Evolutionary conservation across 53 echinoderm and acorn worm genomes (phyloP).

Genomic region (Arbacia lixula): DNA sequence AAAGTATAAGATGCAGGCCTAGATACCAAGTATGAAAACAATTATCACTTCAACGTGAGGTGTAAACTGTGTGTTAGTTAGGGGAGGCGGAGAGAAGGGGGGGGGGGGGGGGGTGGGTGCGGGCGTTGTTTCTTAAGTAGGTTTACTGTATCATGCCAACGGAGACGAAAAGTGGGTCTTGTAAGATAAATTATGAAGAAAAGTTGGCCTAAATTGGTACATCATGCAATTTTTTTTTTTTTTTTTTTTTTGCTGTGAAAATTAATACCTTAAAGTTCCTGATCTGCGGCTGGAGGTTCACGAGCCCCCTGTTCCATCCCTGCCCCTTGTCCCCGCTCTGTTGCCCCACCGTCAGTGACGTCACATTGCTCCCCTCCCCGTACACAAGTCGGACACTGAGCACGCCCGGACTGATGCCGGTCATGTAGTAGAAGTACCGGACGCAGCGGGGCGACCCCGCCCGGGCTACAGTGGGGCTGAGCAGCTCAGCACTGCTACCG

Average conservation of each 20-base stretch:
- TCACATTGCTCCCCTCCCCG: slow-evolving; percentile 10
- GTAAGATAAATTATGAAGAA: too few relatives aligned
- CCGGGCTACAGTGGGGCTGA: background rate
- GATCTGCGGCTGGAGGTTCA: background rate
- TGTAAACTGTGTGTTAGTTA: too few relatives aligned
- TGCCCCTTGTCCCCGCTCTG: slow-evolving; percentile 38
- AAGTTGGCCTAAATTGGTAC: too few relatives aligned
- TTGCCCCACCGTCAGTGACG: slow-evolving; percentile 13
- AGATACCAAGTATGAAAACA: too few relatives aligned
- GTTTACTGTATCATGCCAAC: too few relatives aligned
- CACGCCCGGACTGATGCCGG: slow-evolving; percentile 34
- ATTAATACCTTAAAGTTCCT: slow-evolving; percentile 4
- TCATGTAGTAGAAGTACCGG: slow-evolving; percentile 43
- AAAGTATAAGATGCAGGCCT: too few relatives aligned
- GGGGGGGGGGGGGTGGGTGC: too few relatives aligned
- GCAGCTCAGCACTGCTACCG: slow-evolving; percentile 27
- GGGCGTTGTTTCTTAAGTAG: too few relatives aligned
- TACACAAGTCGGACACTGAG: slow-evolving; percentile 5
- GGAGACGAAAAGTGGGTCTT: too few relatives aligned
- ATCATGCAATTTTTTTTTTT: background rate
- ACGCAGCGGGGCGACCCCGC: slow-evolving; percentile 13
- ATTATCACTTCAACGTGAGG: too few relatives aligned
- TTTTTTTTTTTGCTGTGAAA: background rate
- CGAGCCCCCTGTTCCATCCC: slow-evolving; percentile 32
- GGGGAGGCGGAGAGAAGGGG: too few relatives aligned